Conservation (phyloP, 2,888 invertebrate genomes). For the Notodonta dromedarius region DNA sequence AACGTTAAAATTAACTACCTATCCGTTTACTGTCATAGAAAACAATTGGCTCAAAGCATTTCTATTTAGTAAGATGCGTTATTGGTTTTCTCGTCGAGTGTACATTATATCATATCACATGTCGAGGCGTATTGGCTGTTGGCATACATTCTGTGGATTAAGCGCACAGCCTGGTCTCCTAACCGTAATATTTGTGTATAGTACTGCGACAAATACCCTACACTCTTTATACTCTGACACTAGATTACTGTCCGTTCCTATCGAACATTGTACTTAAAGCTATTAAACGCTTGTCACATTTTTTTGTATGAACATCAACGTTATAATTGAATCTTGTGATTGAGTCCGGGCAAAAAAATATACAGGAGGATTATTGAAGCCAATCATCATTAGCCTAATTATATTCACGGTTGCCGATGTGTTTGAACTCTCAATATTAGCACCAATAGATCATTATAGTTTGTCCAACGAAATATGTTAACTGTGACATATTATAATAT, state of each 20-base stretch:
- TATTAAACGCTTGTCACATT: constrained; percentile 41
- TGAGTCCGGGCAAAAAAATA: constrained; percentile 34
- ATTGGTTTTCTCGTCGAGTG: constrained; percentile 31
- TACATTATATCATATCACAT: constrained; percentile 54
- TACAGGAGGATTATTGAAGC: constrained; percentile 15
- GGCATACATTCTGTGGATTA: constrained; percentile 60
- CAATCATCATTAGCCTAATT: constrained; percentile 42
- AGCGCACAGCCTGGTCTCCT: constrained; percentile 50
- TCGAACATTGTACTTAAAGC: constrained; percentile 44
- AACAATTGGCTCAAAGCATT: constrained; percentile 9
- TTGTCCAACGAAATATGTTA: not conserved
- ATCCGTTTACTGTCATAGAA: not conserved
- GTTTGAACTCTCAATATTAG: constrained; percentile 29
- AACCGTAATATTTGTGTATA: constrained; percentile 62
- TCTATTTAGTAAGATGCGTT: constrained; percentile 8
- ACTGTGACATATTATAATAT: not conserved
- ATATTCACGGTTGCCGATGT: constrained; percentile 29
- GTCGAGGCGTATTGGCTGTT: constrained; percentile 47
- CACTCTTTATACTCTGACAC: constrained; percentile 43
- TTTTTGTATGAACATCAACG: constrained; percentile 35
- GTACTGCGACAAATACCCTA: constrained; percentile 42
- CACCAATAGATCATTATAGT: not conserved
- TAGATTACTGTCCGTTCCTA: constrained; percentile 46
- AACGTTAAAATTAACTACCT: not conserved
- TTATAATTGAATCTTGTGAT: constrained; percentile 33